Percentiles rank a stretch among this genome's conserved stretches.
phyloP scores from a whole-genome alignment of 1,140 invertebrate species.

The Euura saliciscinereae region DNA sequence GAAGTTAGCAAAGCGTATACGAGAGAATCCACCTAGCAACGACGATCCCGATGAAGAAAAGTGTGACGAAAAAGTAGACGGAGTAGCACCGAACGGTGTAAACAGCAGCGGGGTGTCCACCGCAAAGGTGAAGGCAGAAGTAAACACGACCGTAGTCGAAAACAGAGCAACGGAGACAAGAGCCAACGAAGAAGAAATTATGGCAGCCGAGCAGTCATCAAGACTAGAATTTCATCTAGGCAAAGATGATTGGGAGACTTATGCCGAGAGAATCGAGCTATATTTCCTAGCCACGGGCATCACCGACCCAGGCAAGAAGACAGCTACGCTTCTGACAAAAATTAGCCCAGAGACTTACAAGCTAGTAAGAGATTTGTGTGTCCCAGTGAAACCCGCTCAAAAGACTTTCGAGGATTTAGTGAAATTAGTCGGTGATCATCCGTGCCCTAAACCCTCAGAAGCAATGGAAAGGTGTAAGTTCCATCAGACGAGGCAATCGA shows the following conservation, averaged over 20 bases:
- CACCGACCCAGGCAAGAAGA: conserved; percentile 23
- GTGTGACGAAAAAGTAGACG: too few species aligned
- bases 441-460: conserved; percentile 37
- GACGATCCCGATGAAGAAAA: too few species aligned
- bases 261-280: conserved; percentile 28
- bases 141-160: too few species aligned
- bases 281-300: conserved; percentile 35
- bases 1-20: too few species aligned
- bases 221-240: conserved; percentile 18
- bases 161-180: too few species aligned
- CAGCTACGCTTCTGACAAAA: conserved; percentile 33
- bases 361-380: conserved; percentile 36
- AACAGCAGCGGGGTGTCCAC: too few species aligned
- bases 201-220: too few species aligned
- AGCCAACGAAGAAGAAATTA: too few species aligned
- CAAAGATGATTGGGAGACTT: conserved; percentile 19
- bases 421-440: conserved; percentile 31
- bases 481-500: conserved; percentile 35
- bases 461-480: conserved; percentile 11
- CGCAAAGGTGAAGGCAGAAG: too few species aligned
- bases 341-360: conserved; percentile 37
- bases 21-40: too few species aligned
- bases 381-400: conserved; percentile 33
- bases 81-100: too few species aligned
- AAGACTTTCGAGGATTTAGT: conserved; percentile 34